Evolutionary conservation across 2,888 invertebrate genomes (phyloP), one percentile per base, ranked within the genome.

Genomic region (Venustoraphidia nigricollis): DNA sequence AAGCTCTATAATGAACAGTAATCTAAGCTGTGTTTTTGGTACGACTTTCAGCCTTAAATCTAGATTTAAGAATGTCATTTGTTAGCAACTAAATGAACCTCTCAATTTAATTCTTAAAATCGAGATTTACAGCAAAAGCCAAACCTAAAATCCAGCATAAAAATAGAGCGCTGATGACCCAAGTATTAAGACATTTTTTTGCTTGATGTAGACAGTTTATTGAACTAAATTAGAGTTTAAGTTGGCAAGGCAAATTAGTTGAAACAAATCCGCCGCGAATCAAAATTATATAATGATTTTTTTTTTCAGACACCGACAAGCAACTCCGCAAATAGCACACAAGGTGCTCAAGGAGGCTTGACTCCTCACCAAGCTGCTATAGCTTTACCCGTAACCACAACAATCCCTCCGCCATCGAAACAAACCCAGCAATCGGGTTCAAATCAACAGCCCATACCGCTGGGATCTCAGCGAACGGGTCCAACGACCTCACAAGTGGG

Each of bases 341-440:
- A 55, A 52, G 50, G 55, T 46, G 40, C 34, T 8, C 51, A 51
- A 47, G 47, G 61, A 42, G 60, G 60, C 53, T 51, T 60, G 55
- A 62, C 56, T 49, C 55, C 64, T 46, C 64, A 64, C 53, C 66
- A 64, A 57, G 64, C 64, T 56, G 62, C 62, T 34, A 62, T 62
- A 55, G 63, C 66, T 51, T 54, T 63, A 48, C 65, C 66, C 52
- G 64, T 62, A 49, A 60, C 63, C 44, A 60, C 60, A 43, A 57
- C 62, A 43, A 60, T 64, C 50, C 62, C 62, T 47, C 53, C 57
- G 55, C 56, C 56, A 54, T 55, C 58, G 55, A 55, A 57, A 55
- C 51, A 51, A 44, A 53, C 49, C 17, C 51, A 47, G 17, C 52
- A 56, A 48, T 27, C 42, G 34, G 9, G 27, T 27, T 27, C 52